These are phyloP conservation scores for Parauchenoglanis punctatus DNA, from an alignment of 2,797 vertebrate genomes.

Conservation along the genomic window DNA sequence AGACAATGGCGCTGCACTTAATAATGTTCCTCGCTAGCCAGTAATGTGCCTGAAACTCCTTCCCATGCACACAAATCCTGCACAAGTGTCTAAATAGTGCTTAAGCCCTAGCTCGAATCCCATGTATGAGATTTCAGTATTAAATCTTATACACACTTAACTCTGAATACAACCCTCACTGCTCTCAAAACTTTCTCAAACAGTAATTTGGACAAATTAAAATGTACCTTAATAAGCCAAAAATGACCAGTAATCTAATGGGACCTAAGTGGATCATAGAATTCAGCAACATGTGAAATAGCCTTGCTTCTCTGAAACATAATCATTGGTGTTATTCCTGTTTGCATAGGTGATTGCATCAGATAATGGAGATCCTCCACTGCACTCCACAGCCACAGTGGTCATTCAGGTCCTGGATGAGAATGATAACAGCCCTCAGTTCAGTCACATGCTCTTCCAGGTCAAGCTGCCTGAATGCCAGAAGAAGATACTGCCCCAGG, in stretches of 20 bases:
- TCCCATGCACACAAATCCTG: not conserved
- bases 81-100: not conserved
- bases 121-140: not conserved
- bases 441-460: conserved; percentile 90
- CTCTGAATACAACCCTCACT: not conserved
- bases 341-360: conserved; percentile 85
- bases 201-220: not conserved
- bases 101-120: not conserved
- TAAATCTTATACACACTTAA: not conserved
- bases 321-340: conserved; percentile 4
- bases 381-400: conserved; percentile 87
- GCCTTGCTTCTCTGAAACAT: not conserved
- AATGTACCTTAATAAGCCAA: not conserved
- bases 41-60: not conserved
- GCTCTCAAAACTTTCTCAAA: not conserved
- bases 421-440: conserved; percentile 88
- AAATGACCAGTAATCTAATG: not conserved
- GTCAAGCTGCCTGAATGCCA: conserved; percentile 80
- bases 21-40: not conserved
- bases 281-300: not conserved
- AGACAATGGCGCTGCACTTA: not conserved
- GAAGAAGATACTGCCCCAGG: conserved; percentile 47
- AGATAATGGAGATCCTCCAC: conserved; percentile 83
- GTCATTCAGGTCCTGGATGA: conserved; percentile 85
- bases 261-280: not conserved